These are phyloP conservation scores for Cyphomyrus plagiostoma DNA, from an alignment of 2,113 vertebrate genomes.

Conservation along the genomic window DNA sequence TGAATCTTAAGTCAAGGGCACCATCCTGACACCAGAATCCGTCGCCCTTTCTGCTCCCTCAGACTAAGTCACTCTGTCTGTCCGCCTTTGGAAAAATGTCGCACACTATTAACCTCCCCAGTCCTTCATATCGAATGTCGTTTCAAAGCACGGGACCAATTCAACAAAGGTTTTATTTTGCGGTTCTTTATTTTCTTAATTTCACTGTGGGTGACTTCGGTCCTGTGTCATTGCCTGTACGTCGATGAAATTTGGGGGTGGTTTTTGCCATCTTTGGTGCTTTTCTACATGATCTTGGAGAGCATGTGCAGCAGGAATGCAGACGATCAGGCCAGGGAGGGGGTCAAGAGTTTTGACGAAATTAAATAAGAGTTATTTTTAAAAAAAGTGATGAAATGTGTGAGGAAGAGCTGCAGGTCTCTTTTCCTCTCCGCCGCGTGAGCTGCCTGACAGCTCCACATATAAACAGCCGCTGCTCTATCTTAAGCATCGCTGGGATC, in stretches of 20 bases:
- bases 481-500: background rate
- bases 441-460: background rate
- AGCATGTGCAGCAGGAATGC: background rate
- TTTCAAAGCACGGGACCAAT: background rate
- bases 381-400: background rate
- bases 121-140: background rate
- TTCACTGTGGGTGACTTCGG: background rate
- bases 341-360: background rate
- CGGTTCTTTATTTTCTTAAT: background rate
- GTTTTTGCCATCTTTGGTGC: background rate
- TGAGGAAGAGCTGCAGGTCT: background rate
- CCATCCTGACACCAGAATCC: background rate
- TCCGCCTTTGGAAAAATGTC: background rate
- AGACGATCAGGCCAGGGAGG: background rate
- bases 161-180: background rate
- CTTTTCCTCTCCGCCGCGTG: background rate
- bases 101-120: background rate
- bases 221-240: background rate
- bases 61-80: background rate
- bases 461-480: background rate
- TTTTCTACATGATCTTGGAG: background rate
- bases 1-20: background rate
- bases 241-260: background rate
- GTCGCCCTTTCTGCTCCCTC: background rate
- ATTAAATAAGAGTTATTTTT: background rate